These are phyloP conservation scores for Anableps anableps DNA, from an alignment of 2,797 vertebrate genomes.

Conservation along the genomic window DNA sequence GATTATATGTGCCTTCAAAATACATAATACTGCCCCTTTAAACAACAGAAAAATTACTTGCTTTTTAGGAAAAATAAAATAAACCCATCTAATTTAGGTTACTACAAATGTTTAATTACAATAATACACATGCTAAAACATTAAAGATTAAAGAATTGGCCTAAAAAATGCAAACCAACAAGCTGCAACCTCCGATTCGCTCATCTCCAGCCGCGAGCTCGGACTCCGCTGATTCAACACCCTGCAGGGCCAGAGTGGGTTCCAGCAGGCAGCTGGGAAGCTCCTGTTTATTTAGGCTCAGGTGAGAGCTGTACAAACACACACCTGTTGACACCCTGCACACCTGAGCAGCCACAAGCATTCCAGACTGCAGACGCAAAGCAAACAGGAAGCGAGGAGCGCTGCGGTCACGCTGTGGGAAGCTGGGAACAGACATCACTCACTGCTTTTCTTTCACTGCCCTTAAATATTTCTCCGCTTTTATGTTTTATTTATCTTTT, in stretches of 20 bases:
- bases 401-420: slow-evolving; percentile 22
- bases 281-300: slow-evolving; percentile 24
- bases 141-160: no score
- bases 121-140: no score
- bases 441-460: not conserved
- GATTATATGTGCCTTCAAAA: no score
- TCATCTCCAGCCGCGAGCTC: slow-evolving; percentile 10
- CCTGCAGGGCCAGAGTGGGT: slow-evolving; percentile 26
- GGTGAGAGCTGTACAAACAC: slow-evolving; percentile 31
- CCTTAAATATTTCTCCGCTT: not conserved
- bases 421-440: not conserved
- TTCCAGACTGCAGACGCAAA: slow-evolving; percentile 12
- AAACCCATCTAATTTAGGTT: no score
- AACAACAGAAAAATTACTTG: no score
- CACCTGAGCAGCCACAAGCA: slow-evolving; percentile 38
- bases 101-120: no score
- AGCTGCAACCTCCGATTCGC: not conserved
- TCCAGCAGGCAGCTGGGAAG: slow-evolving; percentile 31
- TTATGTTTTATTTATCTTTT: not conserved
- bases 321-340: slow-evolving; percentile 32
- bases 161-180: not conserved
- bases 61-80: no score
- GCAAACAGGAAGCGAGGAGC: slow-evolving; percentile 17
- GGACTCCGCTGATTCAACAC: slow-evolving; percentile 28
- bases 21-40: no score